A percentile compares a stretch with the other conserved stretches of the same genome.
phyloP scores from a whole-genome alignment of 1,140 invertebrate genomes.

The Heliconius hewitsoni region DNA sequence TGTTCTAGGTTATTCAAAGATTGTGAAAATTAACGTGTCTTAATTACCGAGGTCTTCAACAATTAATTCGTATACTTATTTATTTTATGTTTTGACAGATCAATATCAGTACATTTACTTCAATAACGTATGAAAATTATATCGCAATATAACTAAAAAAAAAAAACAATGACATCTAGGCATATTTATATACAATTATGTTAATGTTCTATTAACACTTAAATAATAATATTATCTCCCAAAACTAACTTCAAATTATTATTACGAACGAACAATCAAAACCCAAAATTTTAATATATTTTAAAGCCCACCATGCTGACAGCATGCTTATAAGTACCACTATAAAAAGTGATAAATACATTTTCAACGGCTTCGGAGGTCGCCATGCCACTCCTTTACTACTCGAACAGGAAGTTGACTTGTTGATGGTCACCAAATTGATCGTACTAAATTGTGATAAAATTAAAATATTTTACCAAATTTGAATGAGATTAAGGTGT shows the following conservation, averaged over 20 bases:
- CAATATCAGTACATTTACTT: background rate
- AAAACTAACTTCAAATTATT: background rate
- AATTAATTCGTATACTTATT: background rate
- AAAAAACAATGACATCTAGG: too few relatives aligned
- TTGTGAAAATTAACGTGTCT: conserved; percentile 18
- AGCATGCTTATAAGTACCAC: background rate
- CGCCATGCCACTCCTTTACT: conserved; percentile 1
- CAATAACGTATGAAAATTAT: background rate
- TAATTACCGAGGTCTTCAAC: conserved; percentile 18
- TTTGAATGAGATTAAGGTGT: background rate
- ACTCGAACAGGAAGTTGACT: background rate
- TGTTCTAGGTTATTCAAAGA: conserved; percentile 20
- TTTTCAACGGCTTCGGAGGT: background rate
- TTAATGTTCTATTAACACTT: too few relatives aligned
- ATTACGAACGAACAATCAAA: background rate
- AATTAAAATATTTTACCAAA: conserved; percentile 3
- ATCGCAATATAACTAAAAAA: background rate
- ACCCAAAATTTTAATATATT: background rate
- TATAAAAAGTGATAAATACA: conserved; percentile 3
- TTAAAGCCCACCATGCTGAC: background rate
- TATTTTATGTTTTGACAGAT: background rate
- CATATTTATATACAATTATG: too few relatives aligned
- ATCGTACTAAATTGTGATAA: background rate
- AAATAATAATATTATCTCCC: too few relatives aligned
- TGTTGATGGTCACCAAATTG: background rate